A percentile compares a stretch with the other conserved stretches of the same genome.
Evolutionary conservation across 2,113 vertebrate species (phyloP).

Genomic region (Terrapene triunguis): DNA sequence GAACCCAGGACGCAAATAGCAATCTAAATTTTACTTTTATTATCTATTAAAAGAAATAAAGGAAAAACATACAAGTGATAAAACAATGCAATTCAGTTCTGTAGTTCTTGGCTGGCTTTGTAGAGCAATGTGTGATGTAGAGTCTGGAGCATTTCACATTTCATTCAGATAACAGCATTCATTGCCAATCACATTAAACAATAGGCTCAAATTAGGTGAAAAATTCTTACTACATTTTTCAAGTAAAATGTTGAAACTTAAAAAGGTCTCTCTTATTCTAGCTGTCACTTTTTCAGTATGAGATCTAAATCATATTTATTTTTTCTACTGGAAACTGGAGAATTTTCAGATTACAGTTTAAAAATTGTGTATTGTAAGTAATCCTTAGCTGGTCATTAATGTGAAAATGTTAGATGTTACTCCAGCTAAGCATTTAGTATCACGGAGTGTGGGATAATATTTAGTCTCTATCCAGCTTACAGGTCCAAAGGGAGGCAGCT

Average conservation of each 20-base stretch:
- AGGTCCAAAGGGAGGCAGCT: neutral
- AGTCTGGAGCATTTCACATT: neutral
- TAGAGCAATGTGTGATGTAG: neutral
- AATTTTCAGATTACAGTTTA: neutral
- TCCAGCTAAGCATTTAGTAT: neutral
- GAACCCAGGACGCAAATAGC: neutral
- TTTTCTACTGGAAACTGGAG: neutral
- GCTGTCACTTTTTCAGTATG: neutral
- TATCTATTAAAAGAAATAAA: neutral
- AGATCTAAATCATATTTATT: neutral
- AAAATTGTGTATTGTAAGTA: neutral
- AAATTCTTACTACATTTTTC: neutral
- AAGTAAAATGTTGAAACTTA: neutral
- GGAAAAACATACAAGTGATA: neutral
- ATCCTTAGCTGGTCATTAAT: neutral
- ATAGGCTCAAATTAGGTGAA: neutral
- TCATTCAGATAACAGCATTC: neutral
- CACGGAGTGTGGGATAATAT: neutral
- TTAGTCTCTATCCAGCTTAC: neutral
- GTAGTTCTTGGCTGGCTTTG: neutral
- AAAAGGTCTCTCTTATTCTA: neutral
- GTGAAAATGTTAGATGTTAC: neutral
- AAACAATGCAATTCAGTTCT: neutral
- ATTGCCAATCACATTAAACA: neutral
- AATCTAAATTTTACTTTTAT: neutral